These are phyloP conservation scores for Limnephilus auricula DNA, from an alignment of 2,888 invertebrate species.

Conservation along the genomic window DNA sequence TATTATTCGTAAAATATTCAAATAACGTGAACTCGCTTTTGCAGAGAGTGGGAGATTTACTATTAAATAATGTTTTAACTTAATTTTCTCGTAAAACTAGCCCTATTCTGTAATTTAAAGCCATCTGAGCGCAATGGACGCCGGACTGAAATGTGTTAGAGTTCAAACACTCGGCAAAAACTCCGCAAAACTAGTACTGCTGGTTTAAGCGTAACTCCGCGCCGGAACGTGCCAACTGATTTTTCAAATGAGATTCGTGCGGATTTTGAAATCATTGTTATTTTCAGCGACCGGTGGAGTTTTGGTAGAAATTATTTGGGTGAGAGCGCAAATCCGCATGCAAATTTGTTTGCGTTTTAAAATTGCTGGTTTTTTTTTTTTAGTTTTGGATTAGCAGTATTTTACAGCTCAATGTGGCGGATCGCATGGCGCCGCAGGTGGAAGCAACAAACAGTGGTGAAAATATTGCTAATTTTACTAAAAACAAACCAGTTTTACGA, in stretches of 20 bases:
- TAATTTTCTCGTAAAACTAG: neutral
- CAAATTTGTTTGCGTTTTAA: conserved; percentile 39
- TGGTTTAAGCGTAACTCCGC: neutral
- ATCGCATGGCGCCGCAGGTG: neutral
- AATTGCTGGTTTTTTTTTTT: neutral
- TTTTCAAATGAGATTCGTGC: conserved; percentile 42
- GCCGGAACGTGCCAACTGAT: neutral
- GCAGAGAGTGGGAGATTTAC: neutral
- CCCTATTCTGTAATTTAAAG: neutral
- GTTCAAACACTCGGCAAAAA: neutral
- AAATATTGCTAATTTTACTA: neutral
- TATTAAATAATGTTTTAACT: neutral
- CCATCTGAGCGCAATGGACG: neutral
- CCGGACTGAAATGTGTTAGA: neutral
- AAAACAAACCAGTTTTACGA: neutral
- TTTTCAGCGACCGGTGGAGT: conserved; percentile 15
- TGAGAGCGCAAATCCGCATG: conserved; percentile 25
- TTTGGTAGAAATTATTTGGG: conserved; percentile 22
- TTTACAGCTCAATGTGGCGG: neutral
- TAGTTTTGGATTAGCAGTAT: neutral
- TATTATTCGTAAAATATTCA: neutral
- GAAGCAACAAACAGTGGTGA: neutral
- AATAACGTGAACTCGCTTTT: neutral
- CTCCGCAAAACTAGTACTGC: neutral
- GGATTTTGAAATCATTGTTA: conserved; percentile 20